Evolutionary conservation across 2,888 invertebrate genomes (phyloP).

Genomic region (Polia nebulosa): DNA sequence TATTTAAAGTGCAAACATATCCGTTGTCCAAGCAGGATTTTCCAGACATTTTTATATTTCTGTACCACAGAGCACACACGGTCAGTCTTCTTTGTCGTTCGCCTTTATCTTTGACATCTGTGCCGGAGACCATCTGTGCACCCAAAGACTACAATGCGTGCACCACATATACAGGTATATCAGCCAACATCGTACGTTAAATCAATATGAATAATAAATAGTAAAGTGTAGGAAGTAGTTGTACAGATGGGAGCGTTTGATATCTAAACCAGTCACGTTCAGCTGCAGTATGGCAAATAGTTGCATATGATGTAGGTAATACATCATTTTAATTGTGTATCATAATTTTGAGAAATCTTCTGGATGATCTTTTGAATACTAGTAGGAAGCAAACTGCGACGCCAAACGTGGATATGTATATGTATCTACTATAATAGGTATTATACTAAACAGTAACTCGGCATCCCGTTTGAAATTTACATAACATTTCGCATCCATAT

Average conservation of each 20-base stretch:
- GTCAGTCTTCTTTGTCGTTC: not conserved
- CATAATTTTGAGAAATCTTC: not conserved
- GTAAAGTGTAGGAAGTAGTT: not conserved
- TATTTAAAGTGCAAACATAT: conserved; percentile 27
- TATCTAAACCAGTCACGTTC: conserved; percentile 3
- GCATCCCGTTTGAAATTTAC: not conserved
- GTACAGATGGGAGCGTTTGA: conserved; percentile 9
- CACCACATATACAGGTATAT: not conserved
- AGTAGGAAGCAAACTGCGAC: too few relatives aligned
- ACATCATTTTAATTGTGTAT: not conserved
- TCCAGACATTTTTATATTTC: conserved; percentile 30
- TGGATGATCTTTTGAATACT: not conserved
- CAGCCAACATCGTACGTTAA: not conserved
- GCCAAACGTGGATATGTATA: too few relatives aligned
- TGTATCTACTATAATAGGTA: too few relatives aligned
- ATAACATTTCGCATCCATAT: conserved; percentile 2
- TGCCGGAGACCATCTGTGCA: too few relatives aligned
- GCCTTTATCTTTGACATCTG: conserved; percentile 26
- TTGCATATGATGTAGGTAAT: not conserved
- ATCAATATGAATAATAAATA: conserved; percentile 34
- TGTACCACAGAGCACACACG: not conserved
- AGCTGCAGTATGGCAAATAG: not conserved
- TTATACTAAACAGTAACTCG: not conserved
- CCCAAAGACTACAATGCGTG: too few relatives aligned
- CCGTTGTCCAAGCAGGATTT: not conserved